phyloP scores from a whole-genome alignment of 2,888 invertebrate genomes.

The Andrena fulva region DNA sequence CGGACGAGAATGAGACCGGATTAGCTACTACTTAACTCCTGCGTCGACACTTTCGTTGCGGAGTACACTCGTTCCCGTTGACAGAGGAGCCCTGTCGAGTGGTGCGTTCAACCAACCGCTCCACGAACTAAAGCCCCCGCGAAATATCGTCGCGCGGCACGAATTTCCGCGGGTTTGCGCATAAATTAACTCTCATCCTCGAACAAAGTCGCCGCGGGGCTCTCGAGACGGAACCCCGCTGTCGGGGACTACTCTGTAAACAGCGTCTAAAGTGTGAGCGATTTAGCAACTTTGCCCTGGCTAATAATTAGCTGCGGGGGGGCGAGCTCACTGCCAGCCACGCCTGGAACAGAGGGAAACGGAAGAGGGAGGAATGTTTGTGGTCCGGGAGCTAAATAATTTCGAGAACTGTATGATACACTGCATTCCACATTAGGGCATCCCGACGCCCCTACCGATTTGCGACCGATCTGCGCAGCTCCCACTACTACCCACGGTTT shows the following conservation, averaged over 20 bases:
- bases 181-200: constrained; percentile 4
- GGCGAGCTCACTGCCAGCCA: neutral
- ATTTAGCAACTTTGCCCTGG: neutral
- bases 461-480: too few relatives aligned
- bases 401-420: too few relatives aligned
- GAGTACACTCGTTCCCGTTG: neutral
- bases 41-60: neutral
- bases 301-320: neutral
- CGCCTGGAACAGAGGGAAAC: neutral
- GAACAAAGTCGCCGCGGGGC: neutral
- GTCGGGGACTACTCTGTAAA: neutral
- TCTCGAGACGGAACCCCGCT: neutral
- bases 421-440: too few relatives aligned
- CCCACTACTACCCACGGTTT: too few relatives aligned
- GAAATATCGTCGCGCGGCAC: neutral
- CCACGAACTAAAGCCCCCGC: neutral
- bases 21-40: constrained; percentile 19
- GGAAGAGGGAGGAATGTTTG: neutral
- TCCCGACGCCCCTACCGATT: too few relatives aligned
- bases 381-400: too few relatives aligned
- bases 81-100: neutral
- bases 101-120: neutral
- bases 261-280: neutral
- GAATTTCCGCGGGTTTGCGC: neutral
- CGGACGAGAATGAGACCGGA: neutral